Evolutionary conservation across 2,888 invertebrate genomes (phyloP), one percentile per base, ranked within the genome.

Genomic region (Cerastoderma edule): DNA sequence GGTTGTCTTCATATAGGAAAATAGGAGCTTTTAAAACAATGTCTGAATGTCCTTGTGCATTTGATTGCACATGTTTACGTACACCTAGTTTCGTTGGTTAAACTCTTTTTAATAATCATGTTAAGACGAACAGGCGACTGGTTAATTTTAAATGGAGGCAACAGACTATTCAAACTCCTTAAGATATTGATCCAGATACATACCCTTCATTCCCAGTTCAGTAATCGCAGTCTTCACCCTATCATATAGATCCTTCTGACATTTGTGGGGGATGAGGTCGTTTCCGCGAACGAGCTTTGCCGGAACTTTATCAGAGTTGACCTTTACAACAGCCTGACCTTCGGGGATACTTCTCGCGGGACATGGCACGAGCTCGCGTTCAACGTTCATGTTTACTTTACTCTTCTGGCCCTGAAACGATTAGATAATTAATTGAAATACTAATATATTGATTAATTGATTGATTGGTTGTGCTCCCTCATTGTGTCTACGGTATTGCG

Each of bases 231-330:
- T 27, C n/a, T 64, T 46, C 2, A 74, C 48, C 48, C 65, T 68
- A 10, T 24, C 33, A 56, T 69, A 54, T 6, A 74, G 48, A 27
- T 69, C 74, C 48, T 69, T 63, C 32, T 64, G 68, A 28, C 68
- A 28, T 19, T 68, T 48, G 32, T 56, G 53, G 5, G 74, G 74
- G 24, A 74, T 69, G 19, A 74, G 64, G 27, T 74, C 68, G 5
- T 54, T 65, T 28, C 53, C 65, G 32, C 48, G 64, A 2, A 64
- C 35, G 8, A 64, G 56, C 13, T 65, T 6, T 10, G 32, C 24
- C 3, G 68, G 74, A 3, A 53, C 39, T 8, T 35, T 33, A 46
- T 39, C 63, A 2, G 16, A 8, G 16, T 33, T 27, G 4, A 67
- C 56, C 19, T 63, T 67, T 1, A 65, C 69, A 1, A 57, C 22